These are phyloP conservation scores for Helobdella robusta DNA, from an alignment of 2,888 invertebrate genomes.

Conservation along the genomic window DNA sequence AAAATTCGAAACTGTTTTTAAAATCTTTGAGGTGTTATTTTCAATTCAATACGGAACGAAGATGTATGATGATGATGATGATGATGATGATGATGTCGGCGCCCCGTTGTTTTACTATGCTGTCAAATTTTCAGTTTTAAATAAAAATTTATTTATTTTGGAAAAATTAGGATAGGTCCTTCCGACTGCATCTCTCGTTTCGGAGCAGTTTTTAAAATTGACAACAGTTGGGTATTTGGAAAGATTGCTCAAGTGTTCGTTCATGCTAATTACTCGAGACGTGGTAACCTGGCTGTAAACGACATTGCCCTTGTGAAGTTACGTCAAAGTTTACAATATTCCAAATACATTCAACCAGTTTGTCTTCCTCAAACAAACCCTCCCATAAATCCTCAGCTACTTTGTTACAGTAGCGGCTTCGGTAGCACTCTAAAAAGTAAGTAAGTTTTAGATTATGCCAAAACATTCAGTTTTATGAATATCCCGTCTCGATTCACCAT, in stretches of 20 bases:
- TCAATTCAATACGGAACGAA: too few species aligned
- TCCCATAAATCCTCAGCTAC: neutral
- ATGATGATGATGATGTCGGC: too few species aligned
- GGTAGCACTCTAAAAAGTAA: neutral
- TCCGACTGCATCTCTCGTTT: neutral
- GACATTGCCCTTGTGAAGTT: constrained; percentile 6
- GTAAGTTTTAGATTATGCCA: too few species aligned
- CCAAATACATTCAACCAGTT: neutral
- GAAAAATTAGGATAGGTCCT: neutral
- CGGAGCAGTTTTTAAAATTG: too few species aligned
- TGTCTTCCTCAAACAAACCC: neutral
- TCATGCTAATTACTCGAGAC: neutral
- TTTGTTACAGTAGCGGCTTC: neutral
- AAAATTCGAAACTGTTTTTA: too few species aligned
- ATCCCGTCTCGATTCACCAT: too few species aligned
- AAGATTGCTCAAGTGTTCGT: neutral
- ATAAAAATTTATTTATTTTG: too few species aligned
- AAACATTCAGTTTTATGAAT: too few species aligned
- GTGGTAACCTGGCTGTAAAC: neutral
- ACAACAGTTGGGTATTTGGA: neutral
- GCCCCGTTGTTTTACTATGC: too few species aligned
- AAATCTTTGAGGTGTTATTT: too few species aligned
- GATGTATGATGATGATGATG: too few species aligned
- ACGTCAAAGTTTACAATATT: neutral
- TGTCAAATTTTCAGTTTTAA: too few species aligned